A percentile compares a stretch with the other conserved stretches of the same genome.
phyloP scores from a whole-genome alignment of 2,888 invertebrate genomes.

The Epirrita christyi region DNA sequence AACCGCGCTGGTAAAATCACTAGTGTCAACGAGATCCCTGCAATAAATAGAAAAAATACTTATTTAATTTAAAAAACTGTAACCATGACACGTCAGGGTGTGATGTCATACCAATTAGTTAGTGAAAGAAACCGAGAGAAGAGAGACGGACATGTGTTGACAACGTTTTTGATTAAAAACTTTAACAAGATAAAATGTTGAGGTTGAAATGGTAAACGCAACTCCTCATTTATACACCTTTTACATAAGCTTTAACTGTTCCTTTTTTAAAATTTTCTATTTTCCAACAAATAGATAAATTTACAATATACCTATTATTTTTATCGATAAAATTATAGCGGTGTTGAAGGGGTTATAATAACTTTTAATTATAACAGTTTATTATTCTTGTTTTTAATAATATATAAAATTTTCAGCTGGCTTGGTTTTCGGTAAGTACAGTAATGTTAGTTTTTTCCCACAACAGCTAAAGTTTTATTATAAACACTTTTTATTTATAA shows the following conservation, averaged over 20 bases:
- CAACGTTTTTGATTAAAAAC: slow-evolving; percentile 62
- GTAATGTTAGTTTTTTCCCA: neutral
- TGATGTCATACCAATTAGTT: slow-evolving; percentile 81
- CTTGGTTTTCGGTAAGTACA: slow-evolving; percentile 4
- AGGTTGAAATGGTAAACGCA: slow-evolving; percentile 32
- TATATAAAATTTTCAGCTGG: slow-evolving; percentile 4
- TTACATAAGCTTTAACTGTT: neutral
- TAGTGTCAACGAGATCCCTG: slow-evolving; percentile 28
- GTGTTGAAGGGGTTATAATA: neutral
- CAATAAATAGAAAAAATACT: slow-evolving; percentile 45
- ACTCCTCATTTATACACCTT: slow-evolving; percentile 15
- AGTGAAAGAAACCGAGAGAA: slow-evolving; percentile 70
- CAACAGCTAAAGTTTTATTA: slow-evolving; percentile 1
- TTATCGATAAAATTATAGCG: neutral
- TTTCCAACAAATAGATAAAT: neutral
- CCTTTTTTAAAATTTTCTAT: neutral
- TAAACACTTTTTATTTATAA: slow-evolving; percentile 10
- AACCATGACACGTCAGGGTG: slow-evolving; percentile 58
- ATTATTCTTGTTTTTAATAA: neutral
- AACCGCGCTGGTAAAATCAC: slow-evolving; percentile 12
- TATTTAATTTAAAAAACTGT: slow-evolving; percentile 62
- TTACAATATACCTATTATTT: neutral
- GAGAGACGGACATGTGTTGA: slow-evolving; percentile 73
- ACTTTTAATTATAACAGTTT: neutral
- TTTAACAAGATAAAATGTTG: slow-evolving; percentile 53